Evolutionary conservation across 2,113 vertebrate genomes (phyloP), one percentile per base, ranked within the genome.

Genomic region (Vulpes vulpes): DNA sequence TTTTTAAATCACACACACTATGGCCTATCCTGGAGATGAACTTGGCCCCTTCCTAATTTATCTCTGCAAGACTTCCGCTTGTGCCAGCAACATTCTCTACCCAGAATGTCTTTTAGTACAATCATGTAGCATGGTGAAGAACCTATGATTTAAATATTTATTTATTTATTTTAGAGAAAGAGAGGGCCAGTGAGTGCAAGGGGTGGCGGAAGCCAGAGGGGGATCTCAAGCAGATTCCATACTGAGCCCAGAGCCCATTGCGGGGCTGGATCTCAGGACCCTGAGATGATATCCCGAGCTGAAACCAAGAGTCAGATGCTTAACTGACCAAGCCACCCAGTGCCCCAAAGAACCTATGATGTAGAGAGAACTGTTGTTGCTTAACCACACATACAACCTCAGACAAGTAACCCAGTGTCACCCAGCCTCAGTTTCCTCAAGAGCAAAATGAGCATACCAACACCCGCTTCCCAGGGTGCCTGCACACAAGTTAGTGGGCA

Each of bases 401-500:
- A 2, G 38, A n/a, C 49, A 19, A 19, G n/a, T 59, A 11, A 2
- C n/a, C 11, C 71, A 15, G 1, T 1, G 55, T 20, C 23, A 8
- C 43, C 0, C 0, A 57, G 19, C 57, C 90, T 89, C 38, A 8
- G 55, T 59, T 79, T 93, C 49, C 30, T 19, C 23, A 19, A 55
- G 79, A 51, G 49, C 55, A 73, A 84, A 49, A 51, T 9, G 62
- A 30, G 23, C 23, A 4, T 49, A 0, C 7, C 1, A 6, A 79
- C 16, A 32, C 9, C 22, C 55, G 17, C 74, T 55, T 55, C 17
- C 86, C 20, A 22, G 84, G 3, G 8, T 0, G 2, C 51, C 79
- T 43, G 1, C 69, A 5, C 1, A 7, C 0, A 27, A 6, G 11
- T 35, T 15, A 15, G 17, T 0, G n/a, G 71, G 55, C 32, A 19